A percentile compares a stretch with the other conserved stretches of the same genome.
phyloP scores from a whole-genome alignment of 2,797 vertebrate species.

The Lepilemur ruficaudatus region DNA sequence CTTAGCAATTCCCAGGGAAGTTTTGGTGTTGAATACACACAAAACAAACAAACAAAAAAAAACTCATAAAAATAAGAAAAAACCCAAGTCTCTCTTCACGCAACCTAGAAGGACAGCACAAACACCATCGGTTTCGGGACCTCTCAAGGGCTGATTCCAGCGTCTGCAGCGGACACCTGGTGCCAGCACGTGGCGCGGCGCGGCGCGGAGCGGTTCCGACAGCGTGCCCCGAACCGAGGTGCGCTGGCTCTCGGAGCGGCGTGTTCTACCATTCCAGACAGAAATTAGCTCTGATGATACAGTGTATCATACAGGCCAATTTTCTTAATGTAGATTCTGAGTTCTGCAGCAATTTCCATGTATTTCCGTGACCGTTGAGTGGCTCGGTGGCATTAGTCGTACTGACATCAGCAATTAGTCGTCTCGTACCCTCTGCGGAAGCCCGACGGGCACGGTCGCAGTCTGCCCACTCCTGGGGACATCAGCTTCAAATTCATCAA shows the following conservation, averaged over 20 bases:
- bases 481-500: slow-evolving; percentile 91
- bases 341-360: slow-evolving; percentile 92
- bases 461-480: neutral
- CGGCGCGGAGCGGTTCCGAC: slow-evolving; percentile 89
- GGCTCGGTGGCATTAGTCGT: slow-evolving; percentile 93
- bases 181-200: fast-evolving
- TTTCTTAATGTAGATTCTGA: slow-evolving; percentile 88
- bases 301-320: neutral
- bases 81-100: neutral
- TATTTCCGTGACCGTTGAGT: slow-evolving; percentile 92
- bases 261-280: slow-evolving; percentile 90
- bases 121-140: slow-evolving; percentile 90
- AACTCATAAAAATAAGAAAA: neutral
- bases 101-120: fast-evolving
- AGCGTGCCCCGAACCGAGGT: slow-evolving; percentile 90
- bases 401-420: slow-evolving; percentile 83
- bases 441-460: slow-evolving; percentile 87
- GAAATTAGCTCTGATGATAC: neutral
- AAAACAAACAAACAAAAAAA: neutral
- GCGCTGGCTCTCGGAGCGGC: slow-evolving; percentile 81
- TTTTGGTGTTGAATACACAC: neutral
- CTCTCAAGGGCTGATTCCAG: slow-evolving; percentile 89
- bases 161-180: slow-evolving; percentile 90
- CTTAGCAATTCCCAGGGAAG: neutral
- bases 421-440: slow-evolving; percentile 91